Percentiles rank a stretch among this genome's conserved stretches.
These are phyloP conservation scores for Rana temporaria DNA, from an alignment of 2,113 vertebrate genomes.

Conservation along the genomic window DNA sequence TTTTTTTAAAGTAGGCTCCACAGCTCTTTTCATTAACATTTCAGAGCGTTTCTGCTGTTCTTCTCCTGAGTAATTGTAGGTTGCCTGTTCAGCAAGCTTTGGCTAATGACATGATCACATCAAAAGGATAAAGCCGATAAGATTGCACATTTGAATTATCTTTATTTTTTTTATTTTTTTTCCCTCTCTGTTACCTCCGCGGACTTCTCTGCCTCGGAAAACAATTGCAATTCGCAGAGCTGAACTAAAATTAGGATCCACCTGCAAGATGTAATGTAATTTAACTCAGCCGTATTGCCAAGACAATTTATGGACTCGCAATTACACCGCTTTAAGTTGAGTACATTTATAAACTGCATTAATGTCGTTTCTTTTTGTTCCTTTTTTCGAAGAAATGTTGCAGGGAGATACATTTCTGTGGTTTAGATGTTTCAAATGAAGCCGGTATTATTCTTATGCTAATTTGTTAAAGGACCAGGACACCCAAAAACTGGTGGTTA, in stretches of 20 bases:
- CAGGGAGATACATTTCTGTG: neutral
- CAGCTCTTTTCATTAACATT: conserved; percentile 74
- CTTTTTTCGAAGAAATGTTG: neutral
- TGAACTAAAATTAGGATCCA: conserved; percentile 76
- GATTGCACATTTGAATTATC: conserved; percentile 70
- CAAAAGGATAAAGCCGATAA: conserved; percentile 63
- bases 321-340: neutral
- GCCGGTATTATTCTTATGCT: neutral
- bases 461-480: neutral
- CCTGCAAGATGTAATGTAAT: conserved; percentile 82
- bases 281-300: conserved; percentile 78
- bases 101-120: conserved; percentile 70
- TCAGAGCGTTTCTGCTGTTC: conserved; percentile 66
- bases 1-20: conserved; percentile 57
- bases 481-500: no score
- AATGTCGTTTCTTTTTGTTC: neutral
- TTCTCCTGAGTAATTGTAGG: conserved; percentile 67
- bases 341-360: neutral
- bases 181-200: conserved; percentile 59
- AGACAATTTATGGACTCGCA: conserved; percentile 71
- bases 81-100: conserved; percentile 69
- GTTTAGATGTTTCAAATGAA: neutral
- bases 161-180: conserved; percentile 72
- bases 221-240: conserved; percentile 74
- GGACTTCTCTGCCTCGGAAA: conserved; percentile 60